Base-by-base conservation (phyloP, 2,113 vertebrate species). In the Indicator maculatus region DNA sequence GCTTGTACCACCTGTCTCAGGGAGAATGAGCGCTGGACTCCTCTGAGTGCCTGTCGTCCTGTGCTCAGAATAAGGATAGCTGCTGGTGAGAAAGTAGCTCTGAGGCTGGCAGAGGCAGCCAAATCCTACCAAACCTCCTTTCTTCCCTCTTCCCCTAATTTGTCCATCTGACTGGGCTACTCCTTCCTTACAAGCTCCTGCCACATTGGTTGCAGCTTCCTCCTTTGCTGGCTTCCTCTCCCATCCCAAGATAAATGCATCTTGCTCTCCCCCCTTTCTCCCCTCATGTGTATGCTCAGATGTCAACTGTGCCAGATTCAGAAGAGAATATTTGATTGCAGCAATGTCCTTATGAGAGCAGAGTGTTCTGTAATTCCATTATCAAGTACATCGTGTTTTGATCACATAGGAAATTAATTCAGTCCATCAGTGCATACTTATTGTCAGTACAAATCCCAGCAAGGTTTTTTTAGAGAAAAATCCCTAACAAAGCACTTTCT, bases 351-450 rank as follows among this genome's bases (percentile, higher is more conserved):
- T 63, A 69, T 5, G 50, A 82, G 63, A 95, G 70, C 70, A 86
- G 82, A 89, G 78, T 45, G 81, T 92, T 93, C 63, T 66, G 24
- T 93, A 72, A 93, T 86, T 81, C 65, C 80, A 78, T 90, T 94
- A 94, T 64, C 80, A 93, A 92, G 84, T 75, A 82, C 66, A 86
- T 90, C 50, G 81, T 70, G 73, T 95, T 96, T 81, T 95, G 79
- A 95, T 91, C 86, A 55, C 77, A 70, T 50, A 75, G 50, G 70
- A 92, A 94, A 94, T 92, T 88, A 96, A 94, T 94, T 92, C 83
- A 87, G 55, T 36, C 36, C 59, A 69, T 71, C 47, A 53, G 70
- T 60, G 36, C 31, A 28, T 66, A 59, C 86, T 96, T 84, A 93
- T 93, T 86, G 53, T 58, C 88, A 83, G 80, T 52, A 86, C 65